Base-by-base conservation (phyloP, 2,113 vertebrate genomes). In the Lutjanus erythropterus region DNA sequence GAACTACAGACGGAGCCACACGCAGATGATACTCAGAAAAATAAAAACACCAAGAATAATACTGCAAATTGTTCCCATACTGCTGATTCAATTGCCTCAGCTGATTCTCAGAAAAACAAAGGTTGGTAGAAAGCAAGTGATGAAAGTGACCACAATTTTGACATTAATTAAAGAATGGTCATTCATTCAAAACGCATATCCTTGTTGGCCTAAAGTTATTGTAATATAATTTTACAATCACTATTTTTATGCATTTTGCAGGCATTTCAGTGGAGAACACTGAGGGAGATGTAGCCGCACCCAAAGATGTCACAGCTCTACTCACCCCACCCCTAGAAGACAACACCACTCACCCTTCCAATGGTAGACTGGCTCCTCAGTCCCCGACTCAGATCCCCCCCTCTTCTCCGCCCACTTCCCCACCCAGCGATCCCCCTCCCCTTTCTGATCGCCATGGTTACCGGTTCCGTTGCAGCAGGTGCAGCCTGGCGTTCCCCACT, bases 381-480 rank as follows among this genome's bases (percentile, higher is more conserved):
- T 93, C 92, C 75, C 93, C 90, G 5, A 91, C 75, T 88, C 91
- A 91, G 65, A 90, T 81, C 19, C 83, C 90, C 64, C 83, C 88
- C 42, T 89, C 92, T 25, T 86, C 92, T 39, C 91, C 92, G 1
- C 88, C 92, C 52, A 96, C 15, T 89, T 96, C 80, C 95, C 97
- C 6, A 91, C 94, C 85, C 96, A 96, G 94, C 90, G 97, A 89
- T 93, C 96, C 58, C 95, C 97, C 97, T 87, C 96, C 97, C 0
- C 96, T 97, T 10, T 98, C 98, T 0, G 98, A 99, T 89, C 97
- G 97, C 69, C 98, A 99, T 16, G 97, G 99, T 91, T 99, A 99
- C 95, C 98, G 98, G 80, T 99, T 99, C 88, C 97, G 98, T 81
- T 99, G 98, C 83, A 98, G 97, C 91, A 98, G 98, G 94, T 99